Conservation (phyloP, 2,888 invertebrate species). For the Kryphioiulus occultus region DNA sequence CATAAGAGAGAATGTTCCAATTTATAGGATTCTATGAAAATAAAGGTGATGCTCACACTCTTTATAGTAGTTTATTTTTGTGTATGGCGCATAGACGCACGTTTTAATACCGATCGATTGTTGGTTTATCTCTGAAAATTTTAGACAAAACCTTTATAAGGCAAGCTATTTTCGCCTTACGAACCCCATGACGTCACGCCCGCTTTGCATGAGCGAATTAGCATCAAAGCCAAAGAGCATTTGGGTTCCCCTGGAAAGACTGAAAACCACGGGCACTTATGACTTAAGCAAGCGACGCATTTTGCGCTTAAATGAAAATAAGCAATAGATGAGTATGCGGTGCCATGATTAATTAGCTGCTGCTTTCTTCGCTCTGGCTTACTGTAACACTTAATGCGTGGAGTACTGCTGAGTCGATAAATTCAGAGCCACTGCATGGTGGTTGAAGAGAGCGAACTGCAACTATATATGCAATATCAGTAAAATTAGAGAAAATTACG, state of each 20-base stretch:
- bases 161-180: neutral
- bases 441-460: too few species aligned
- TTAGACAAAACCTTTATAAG: neutral
- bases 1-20: neutral
- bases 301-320: neutral
- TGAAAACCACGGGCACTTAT: neutral
- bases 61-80: too few species aligned
- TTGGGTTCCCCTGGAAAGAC: neutral
- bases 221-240: neutral
- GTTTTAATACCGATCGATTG: neutral
- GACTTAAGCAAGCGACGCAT: neutral
- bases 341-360: neutral
- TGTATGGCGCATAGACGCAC: too few species aligned
- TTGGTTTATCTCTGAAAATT: neutral
- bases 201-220: neutral
- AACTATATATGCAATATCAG: too few species aligned
- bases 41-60: neutral
- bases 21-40: neutral
- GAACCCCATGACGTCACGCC: constrained; percentile 1
- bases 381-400: neutral
- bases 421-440: neutral
- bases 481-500: too few species aligned
- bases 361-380: neutral
- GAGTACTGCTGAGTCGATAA: neutral
- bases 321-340: neutral